Evolutionary conservation across 2,797 vertebrate genomes (phyloP).

Genomic region (Numenius phaeopus): DNA sequence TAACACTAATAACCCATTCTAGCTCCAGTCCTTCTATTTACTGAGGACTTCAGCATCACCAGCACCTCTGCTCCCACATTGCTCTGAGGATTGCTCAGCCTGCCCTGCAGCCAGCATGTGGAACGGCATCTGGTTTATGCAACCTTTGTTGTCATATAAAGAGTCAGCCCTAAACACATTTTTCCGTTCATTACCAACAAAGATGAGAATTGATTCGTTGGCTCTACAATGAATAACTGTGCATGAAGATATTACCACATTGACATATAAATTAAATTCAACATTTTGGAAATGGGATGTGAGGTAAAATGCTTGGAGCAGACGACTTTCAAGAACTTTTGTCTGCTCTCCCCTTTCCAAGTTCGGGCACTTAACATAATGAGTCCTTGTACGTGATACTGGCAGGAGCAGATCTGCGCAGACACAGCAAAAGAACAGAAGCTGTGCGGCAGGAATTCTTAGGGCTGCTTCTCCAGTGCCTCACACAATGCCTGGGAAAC

Average conservation of each 20-base stretch:
- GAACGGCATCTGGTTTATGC: not conserved
- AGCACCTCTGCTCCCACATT: not conserved
- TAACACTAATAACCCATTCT: not conserved
- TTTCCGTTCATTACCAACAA: not conserved
- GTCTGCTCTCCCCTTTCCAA: not conserved
- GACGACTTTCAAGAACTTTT: conserved; percentile 8
- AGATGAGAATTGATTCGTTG: not conserved
- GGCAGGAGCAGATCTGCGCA: not conserved
- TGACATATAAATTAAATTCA: not conserved
- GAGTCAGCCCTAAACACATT: not conserved
- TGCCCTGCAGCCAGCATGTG: not conserved
- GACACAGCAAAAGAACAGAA: not conserved
- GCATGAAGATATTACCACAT: not conserved
- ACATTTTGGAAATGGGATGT: not conserved
- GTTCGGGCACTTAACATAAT: not conserved
- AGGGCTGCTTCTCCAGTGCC: not conserved
- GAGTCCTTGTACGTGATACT: not conserved
- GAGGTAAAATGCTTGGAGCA: not conserved
- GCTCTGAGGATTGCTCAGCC: not conserved
- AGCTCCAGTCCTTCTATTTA: not conserved
- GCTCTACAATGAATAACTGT: not conserved
- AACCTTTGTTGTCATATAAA: not conserved
- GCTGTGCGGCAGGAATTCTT: not conserved
- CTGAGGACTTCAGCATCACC: not conserved
- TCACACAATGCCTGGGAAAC: not conserved